Evolutionary conservation across 2,888 invertebrate species (phyloP), one percentile per base, ranked within the genome.

Genomic region (Coelinius sp.): DNA sequence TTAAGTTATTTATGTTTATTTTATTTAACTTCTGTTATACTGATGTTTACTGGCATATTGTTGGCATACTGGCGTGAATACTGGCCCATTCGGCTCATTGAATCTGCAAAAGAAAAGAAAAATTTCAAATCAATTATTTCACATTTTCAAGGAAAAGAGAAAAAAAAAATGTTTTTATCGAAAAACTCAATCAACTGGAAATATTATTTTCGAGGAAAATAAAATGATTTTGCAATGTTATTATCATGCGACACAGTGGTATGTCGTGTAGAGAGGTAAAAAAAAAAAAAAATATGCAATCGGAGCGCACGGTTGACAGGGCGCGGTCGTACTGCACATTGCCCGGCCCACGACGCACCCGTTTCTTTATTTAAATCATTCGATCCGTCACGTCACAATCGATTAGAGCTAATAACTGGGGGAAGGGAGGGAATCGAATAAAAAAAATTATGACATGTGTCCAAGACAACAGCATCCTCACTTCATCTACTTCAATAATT

Each of bases 11-110:
- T 49, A 31, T 31, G 10, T 66, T 65, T 70, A 31, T 22, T 38
- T 44, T 12, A 22, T 72, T 81, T 80, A 80, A 2, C 1, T 81
- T 81, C 82, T 79, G 80, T 80, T 85, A 83, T 80, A 84, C 84
- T 84, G 83, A 82, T 81, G 81, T 53, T 80, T 83, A 85, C 86
- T 85, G 86, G 86, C 86, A 80, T 83, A 77, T 79, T 80, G 81
- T 85, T 84, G 81, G 79, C 82, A 82, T 86, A 86, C 86, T 86
- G 87, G 86, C 87, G 84, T 85, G 76, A 84, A 86, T 87, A 87
- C 86, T 86, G 86, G 86, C 86, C 85, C 85, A 80, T 85, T 85
- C 79, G 80, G 78, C 75, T 80, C 59, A 77, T 75, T 76, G 76
- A 80, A 82, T 81, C 87, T 87, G 85, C 4, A 20, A 49, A 14